Evolutionary conservation across 2,888 invertebrate species (phyloP).

Genomic region (Tyria jacobaeae): DNA sequence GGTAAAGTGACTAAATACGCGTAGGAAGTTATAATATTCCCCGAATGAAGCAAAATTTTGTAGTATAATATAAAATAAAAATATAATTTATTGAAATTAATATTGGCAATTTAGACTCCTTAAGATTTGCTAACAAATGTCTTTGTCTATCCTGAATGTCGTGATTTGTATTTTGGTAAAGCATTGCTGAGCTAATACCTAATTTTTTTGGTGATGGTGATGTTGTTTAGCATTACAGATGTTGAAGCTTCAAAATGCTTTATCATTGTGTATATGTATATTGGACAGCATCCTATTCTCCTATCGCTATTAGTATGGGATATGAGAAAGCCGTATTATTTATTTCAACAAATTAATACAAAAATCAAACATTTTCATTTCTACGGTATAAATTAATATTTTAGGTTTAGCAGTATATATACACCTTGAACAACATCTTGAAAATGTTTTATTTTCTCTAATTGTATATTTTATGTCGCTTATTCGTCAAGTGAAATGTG

Average conservation of each 20-base stretch:
- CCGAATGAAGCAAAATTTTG: constrained; percentile 45
- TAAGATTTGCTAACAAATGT: constrained; percentile 57
- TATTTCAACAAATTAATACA: constrained; percentile 54
- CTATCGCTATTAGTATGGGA: constrained; percentile 82
- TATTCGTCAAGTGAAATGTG: constrained; percentile 68
- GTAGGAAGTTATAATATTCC: constrained; percentile 21
- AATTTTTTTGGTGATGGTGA: not conserved
- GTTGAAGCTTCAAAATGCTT: constrained; percentile 57
- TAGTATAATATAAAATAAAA: constrained; percentile 41
- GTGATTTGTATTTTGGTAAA: constrained; percentile 68
- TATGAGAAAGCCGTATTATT: constrained; percentile 68
- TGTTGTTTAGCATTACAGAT: not conserved
- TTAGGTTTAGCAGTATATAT: not conserved
- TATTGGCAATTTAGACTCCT: constrained; percentile 50
- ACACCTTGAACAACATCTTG: constrained; percentile 33
- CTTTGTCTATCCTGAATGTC: constrained; percentile 71
- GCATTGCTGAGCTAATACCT: constrained; percentile 58
- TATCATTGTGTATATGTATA: constrained; percentile 67
- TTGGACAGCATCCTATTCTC: constrained; percentile 81
- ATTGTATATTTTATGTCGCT: constrained; percentile 72
- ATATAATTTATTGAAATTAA: not conserved
- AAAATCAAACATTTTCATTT: constrained; percentile 49
- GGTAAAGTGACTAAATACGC: constrained; percentile 84
- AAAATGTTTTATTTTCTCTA: constrained; percentile 57
- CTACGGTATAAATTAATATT: not conserved